Evolutionary conservation across 2,888 invertebrate genomes (phyloP).

Genomic region (Smittia sp.): DNA sequence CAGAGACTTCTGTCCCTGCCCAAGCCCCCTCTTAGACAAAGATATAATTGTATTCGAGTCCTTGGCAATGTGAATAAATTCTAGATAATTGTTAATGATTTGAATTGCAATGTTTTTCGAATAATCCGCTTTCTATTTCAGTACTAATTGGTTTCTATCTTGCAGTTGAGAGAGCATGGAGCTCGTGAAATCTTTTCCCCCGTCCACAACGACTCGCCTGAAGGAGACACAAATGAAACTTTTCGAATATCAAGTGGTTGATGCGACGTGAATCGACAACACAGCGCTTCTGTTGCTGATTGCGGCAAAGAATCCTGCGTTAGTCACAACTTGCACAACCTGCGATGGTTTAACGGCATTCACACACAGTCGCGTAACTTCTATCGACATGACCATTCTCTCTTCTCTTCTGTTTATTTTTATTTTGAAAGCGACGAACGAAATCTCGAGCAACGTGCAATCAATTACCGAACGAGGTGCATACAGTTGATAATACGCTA

Average conservation of each 20-base stretch:
- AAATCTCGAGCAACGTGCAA: neutral
- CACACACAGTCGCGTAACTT: neutral
- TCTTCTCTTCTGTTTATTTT: neutral
- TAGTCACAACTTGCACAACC: neutral
- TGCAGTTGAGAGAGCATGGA: neutral
- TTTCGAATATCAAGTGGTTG: neutral
- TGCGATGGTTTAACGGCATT: neutral
- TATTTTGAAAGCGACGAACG: neutral
- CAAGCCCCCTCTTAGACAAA: neutral
- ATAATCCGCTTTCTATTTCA: neutral
- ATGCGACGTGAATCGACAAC: neutral
- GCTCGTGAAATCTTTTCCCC: neutral
- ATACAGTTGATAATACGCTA: neutral
- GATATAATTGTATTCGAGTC: neutral
- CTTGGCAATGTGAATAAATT: neutral
- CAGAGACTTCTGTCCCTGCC: too few species aligned
- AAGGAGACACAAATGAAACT: slow-evolving; percentile 20
- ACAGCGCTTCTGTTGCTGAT: neutral
- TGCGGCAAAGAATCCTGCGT: too few species aligned
- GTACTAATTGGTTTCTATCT: neutral
- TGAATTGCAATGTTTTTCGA: neutral
- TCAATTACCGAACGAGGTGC: neutral
- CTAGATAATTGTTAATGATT: neutral
- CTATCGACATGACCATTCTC: neutral
- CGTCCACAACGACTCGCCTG: neutral